These are phyloP conservation scores for Cancer borealis DNA, from an alignment of 2,888 invertebrate species.

Conservation along the genomic window DNA sequence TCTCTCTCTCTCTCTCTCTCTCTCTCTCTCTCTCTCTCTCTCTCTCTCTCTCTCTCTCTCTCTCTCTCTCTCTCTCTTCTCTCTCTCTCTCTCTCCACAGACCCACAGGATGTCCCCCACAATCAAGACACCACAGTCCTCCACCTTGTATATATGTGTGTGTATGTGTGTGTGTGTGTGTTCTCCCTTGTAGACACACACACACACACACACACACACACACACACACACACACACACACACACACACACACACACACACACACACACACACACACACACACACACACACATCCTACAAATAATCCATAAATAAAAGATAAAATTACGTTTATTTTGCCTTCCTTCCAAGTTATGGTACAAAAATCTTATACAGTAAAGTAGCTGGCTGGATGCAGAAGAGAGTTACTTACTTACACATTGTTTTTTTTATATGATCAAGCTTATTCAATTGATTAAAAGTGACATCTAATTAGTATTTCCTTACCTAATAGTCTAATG, in stretches of 20 bases:
- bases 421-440: background rate
- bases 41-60: no score
- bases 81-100: no score
- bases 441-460: background rate
- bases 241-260: background rate
- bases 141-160: no score
- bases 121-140: no score
- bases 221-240: background rate
- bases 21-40: no score
- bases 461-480: background rate
- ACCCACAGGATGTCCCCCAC: background rate
- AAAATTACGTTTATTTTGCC: background rate
- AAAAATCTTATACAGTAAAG: conserved; percentile 27
- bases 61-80: no score
- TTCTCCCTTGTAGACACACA: no score
- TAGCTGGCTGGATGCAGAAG: conserved; percentile 13
- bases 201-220: background rate
- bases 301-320: background rate
- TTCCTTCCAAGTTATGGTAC: conserved; percentile 28
- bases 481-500: conserved; percentile 16
- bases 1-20: no score
- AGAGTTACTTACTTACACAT: background rate
- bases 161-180: no score
- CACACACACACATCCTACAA: conserved; percentile 16
- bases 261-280: background rate